phyloP scores from a whole-genome alignment of 1,140 invertebrate genomes.

The Drosophila lacertosa region DNA sequence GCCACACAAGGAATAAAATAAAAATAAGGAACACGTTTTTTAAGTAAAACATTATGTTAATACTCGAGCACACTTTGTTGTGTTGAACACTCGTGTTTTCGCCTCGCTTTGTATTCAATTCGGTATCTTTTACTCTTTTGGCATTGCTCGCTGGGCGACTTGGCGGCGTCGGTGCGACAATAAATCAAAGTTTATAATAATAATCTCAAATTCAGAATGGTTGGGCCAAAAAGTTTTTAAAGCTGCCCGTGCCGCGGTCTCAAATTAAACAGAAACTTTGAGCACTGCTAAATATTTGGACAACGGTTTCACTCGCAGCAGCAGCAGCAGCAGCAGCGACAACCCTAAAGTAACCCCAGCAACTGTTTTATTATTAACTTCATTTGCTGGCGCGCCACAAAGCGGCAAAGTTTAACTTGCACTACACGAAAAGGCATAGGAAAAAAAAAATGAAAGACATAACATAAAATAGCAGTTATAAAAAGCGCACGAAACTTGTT shows the following conservation, averaged over 20 bases:
- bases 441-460: conserved; percentile 65
- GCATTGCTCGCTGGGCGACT: conserved; percentile 42
- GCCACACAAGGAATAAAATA: conserved; percentile 36
- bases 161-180: conserved; percentile 71
- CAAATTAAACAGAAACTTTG: conserved; percentile 69
- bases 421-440: conserved; percentile 50
- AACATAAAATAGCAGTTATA: conserved; percentile 79
- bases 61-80: conserved; percentile 64
- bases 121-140: conserved; percentile 12
- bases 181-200: conserved; percentile 81
- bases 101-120: conserved; percentile 22
- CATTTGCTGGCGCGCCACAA: conserved; percentile 63
- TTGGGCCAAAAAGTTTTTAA: conserved; percentile 59
- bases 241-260: conserved; percentile 34
- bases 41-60: conserved; percentile 73
- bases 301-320: conserved; percentile 19
- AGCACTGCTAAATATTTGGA: conserved; percentile 45
- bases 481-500: conserved; percentile 72
- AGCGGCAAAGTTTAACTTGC: conserved; percentile 60
- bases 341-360: conserved; percentile 68
- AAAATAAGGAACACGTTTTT: conserved; percentile 24
- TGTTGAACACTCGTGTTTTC: conserved; percentile 24
- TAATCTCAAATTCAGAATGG: conserved; percentile 75
- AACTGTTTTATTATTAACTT: conserved; percentile 82
- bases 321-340: too few relatives aligned